Base-by-base conservation (phyloP, 2,113 vertebrate genomes). In the Patagioenas fasciata region DNA sequence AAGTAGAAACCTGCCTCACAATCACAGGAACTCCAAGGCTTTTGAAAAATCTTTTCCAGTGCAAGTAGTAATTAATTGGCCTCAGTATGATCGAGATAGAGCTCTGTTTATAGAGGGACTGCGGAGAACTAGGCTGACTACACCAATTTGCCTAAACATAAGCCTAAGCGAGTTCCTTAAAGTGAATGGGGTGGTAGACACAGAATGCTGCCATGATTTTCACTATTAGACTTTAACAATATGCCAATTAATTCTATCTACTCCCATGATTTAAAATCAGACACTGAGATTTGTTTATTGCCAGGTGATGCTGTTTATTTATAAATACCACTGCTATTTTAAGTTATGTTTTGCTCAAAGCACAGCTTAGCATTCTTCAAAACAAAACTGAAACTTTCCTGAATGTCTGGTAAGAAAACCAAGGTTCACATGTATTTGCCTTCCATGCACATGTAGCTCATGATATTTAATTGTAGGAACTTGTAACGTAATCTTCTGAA, bases 221-320 rank as follows among this genome's bases (percentile, higher is more conserved):
- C 67, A 34, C 58, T 47, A 48, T 70, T 36, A 36, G 32, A 40
- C 81, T 82, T 88, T 29, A 85, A 64, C 20, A 85, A 25, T 38
- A 75, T 56, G 6, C 67, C 32, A 53, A 44, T 67, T 82, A 48
- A 42, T 42, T 48, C 47, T 40, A 77, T 8, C 50, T 65, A 15
- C 24, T 65, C 38, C 0, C 3, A 6, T 32, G 21, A 57, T 18
- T 80, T 73, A 38, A 88, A 85, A 56, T 26, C 50, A 69, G 62
- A 65, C 64, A 47, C 26, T 44, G 71, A 53, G 18, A 40, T 28
- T 28, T 77, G 67, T 50, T 72, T 50, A 61, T 80, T 91, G 72
- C 47, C 86, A 88, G 73, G 78, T 91, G 81, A 54, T 92, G 67
- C 50, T 88, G 48, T 88, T 93, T 83, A 83, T 80, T 44, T 92